A percentile compares a stretch with the other conserved stretches of the same genome.
phyloP scores from a whole-genome alignment of 1,140 invertebrate species.

The Pararge aegeria region DNA sequence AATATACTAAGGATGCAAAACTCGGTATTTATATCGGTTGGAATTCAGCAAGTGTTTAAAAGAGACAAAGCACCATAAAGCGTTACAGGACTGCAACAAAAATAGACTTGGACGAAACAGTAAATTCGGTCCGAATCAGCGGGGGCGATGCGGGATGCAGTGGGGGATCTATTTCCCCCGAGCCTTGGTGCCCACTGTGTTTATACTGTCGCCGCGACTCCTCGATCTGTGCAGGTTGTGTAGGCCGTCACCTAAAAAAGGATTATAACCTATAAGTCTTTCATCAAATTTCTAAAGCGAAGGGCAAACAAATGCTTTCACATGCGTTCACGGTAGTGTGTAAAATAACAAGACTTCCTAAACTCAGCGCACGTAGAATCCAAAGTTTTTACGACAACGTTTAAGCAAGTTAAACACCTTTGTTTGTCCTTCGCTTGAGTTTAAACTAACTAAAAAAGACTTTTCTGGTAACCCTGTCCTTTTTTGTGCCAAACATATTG shows the following conservation, averaged over 20 bases:
- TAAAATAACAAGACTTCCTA: too few relatives aligned
- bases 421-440: too few relatives aligned
- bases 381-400: too few relatives aligned
- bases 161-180: constrained; percentile 59
- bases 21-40: neutral
- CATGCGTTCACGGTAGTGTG: too few relatives aligned
- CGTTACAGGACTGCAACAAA: constrained; percentile 59
- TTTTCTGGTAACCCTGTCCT: too few relatives aligned
- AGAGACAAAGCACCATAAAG: constrained; percentile 62
- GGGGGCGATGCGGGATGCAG: constrained; percentile 5
- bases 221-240: constrained; percentile 81
- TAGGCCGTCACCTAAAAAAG: constrained; percentile 70
- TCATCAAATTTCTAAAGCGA: neutral
- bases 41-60: neutral
- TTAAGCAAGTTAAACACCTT: too few relatives aligned
- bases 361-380: too few relatives aligned
- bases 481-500: too few relatives aligned
- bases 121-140: constrained; percentile 52
- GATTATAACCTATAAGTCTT: neutral
- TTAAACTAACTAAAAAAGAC: too few relatives aligned
- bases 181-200: constrained; percentile 80
- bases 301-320: neutral
- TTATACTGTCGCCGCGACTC: constrained; percentile 85
- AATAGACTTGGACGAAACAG: constrained; percentile 49
- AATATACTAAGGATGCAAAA: too few relatives aligned